These are phyloP conservation scores for Hippoglossus hippoglossus DNA, from an alignment of 2,797 vertebrate species.

Conservation along the genomic window DNA sequence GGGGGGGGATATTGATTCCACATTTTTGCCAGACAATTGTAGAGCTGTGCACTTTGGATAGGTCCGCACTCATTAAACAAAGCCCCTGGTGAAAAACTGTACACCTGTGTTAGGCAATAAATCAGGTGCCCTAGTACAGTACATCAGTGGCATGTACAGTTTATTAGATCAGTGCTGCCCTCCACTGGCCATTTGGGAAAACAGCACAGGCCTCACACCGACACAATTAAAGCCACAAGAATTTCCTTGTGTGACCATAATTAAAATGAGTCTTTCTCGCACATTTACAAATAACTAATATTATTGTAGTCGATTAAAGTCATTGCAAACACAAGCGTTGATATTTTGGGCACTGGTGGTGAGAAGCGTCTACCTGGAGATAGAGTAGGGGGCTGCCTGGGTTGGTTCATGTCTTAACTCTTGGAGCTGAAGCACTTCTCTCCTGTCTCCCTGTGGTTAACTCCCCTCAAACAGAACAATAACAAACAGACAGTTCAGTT, in stretches of 20 bases:
- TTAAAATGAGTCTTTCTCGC: neutral
- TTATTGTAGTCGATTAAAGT: neutral
- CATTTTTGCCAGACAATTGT: conserved; percentile 24
- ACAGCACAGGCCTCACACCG: conserved; percentile 17
- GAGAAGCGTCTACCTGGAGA: conserved; percentile 35
- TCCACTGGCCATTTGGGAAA: conserved; percentile 56
- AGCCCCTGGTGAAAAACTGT: conserved; percentile 22
- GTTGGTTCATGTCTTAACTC: conserved; percentile 28
- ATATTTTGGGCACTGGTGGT: neutral
- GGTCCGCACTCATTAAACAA: conserved; percentile 33
- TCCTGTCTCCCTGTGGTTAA: conserved; percentile 24
- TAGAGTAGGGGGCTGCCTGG: conserved; percentile 8
- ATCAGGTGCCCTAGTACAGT: conserved; percentile 20
- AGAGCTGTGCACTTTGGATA: conserved; percentile 15
- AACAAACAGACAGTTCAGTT: conserved; percentile 15
- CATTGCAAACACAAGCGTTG: neutral
- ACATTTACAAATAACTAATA: neutral
- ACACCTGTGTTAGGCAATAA: conserved; percentile 33
- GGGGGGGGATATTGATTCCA: conserved; percentile 35
- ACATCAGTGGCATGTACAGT: neutral
- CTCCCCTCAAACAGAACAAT: conserved; percentile 43
- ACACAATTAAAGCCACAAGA: neutral
- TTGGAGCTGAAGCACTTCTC: conserved; percentile 25
- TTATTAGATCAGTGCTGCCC: conserved; percentile 67
- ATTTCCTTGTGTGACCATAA: neutral